These are phyloP conservation scores for Pangasianodon hypophthalmus DNA, from an alignment of 2,113 vertebrate species.

Conservation along the genomic window DNA sequence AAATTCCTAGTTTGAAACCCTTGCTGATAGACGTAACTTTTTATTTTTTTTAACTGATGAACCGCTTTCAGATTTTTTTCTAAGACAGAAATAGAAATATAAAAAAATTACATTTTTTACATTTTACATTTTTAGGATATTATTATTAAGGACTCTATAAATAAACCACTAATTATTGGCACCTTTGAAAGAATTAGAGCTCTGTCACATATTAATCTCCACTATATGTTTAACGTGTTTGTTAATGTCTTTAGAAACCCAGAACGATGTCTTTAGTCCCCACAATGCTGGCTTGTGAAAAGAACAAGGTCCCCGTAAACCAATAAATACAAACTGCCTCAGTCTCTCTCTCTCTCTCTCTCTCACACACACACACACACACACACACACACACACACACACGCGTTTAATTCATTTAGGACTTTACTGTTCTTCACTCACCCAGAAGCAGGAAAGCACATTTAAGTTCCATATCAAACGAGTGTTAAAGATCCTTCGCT, in stretches of 20 bases:
- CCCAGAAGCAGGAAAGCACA: slow-evolving; percentile 26
- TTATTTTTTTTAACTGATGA: too few relatives aligned
- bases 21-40: too few relatives aligned
- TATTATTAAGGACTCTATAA: background rate
- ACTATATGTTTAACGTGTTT: background rate
- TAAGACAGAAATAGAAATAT: background rate
- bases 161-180: background rate
- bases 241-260: background rate
- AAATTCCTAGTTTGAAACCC: background rate
- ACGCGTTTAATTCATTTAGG: background rate
- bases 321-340: background rate
- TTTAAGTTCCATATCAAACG: slow-evolving; percentile 20
- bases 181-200: background rate
- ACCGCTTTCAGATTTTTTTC: background rate
- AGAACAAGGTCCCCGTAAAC: background rate
- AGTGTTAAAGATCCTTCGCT: too few relatives aligned
- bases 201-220: background rate
- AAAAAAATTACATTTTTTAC: background rate
- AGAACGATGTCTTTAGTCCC: background rate
- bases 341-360: too few relatives aligned
- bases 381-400: slow-evolving; percentile 36
- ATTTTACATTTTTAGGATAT: background rate
- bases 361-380: slow-evolving; percentile 23
- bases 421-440: slow-evolving; percentile 4
- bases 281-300: background rate